These are phyloP conservation scores for Uria lomvia DNA, from an alignment of 2,113 vertebrate genomes.

Conservation along the genomic window DNA sequence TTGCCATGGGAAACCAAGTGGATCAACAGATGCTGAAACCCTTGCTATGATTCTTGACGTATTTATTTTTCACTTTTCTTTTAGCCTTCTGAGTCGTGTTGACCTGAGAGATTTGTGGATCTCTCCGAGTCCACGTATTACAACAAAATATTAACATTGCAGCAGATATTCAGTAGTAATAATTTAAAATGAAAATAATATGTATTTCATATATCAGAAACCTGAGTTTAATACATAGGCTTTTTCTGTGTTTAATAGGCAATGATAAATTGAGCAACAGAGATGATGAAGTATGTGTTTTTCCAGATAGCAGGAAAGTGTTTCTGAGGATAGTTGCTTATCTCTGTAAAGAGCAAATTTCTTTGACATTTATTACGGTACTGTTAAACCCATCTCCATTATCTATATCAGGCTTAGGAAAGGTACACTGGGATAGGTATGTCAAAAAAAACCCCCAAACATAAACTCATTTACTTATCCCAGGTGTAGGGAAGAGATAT, in stretches of 20 bases:
- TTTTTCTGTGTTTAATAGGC: neutral
- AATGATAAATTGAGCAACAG: neutral
- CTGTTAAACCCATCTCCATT: neutral
- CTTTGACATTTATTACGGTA: neutral
- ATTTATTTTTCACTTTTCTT: neutral
- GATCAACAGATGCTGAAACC: slow-evolving; percentile 8
- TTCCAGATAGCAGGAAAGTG: neutral
- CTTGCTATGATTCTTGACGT: neutral
- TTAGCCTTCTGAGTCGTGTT: neutral
- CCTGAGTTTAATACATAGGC: neutral
- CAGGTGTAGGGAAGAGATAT: neutral
- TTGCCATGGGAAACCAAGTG: slow-evolving; percentile 5
- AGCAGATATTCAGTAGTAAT: neutral
- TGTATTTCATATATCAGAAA: neutral
- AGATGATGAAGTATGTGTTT: neutral
- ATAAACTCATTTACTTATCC: neutral
- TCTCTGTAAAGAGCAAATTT: neutral
- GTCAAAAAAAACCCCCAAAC: neutral
- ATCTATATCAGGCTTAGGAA: neutral
- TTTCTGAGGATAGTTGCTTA: neutral
- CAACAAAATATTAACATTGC: neutral
- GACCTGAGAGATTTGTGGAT: neutral
- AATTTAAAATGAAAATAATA: neutral
- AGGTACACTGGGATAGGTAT: neutral
- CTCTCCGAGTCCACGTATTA: neutral